Evolutionary conservation across 2,888 invertebrate species (phyloP).

Genomic region (Phrixothrix hirtus): DNA sequence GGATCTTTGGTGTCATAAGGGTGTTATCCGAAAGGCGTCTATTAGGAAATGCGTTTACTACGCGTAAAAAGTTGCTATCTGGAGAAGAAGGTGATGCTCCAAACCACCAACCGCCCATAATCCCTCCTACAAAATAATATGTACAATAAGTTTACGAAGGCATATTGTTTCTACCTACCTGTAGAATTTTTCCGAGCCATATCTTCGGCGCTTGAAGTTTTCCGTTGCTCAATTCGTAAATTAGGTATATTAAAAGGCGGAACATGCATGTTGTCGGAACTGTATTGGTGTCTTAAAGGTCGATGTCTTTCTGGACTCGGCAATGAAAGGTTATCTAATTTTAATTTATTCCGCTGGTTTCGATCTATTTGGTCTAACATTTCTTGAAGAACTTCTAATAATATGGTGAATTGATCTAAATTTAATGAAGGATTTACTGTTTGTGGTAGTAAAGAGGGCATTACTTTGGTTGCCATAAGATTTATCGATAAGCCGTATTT

Average conservation of each 20-base stretch:
- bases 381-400: slow-evolving; percentile 85
- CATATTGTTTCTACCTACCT: slow-evolving; percentile 58
- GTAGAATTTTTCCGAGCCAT: slow-evolving; percentile 88
- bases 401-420: slow-evolving; percentile 77
- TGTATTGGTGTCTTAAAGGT: slow-evolving; percentile 77
- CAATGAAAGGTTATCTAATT: slow-evolving; percentile 76
- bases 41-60: slow-evolving; percentile 78
- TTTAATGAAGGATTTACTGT: slow-evolving; percentile 86
- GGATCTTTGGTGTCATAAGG: slow-evolving; percentile 86
- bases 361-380: slow-evolving; percentile 90
- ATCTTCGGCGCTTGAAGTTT: slow-evolving; percentile 88
- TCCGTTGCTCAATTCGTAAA: slow-evolving; percentile 81
- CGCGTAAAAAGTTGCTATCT: slow-evolving; percentile 84
- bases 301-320: slow-evolving; percentile 78
- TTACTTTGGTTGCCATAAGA: slow-evolving; percentile 90
- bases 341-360: slow-evolving; percentile 86
- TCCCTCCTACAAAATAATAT: slow-evolving; percentile 52
- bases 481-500: slow-evolving; percentile 88
- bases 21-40: slow-evolving; percentile 91
- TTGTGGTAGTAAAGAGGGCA: slow-evolving; percentile 90
- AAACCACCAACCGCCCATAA: slow-evolving; percentile 81
- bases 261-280: slow-evolving; percentile 83
- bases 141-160: slow-evolving; percentile 43
- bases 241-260: slow-evolving; percentile 89
- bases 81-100: slow-evolving; percentile 83